Evolutionary conservation across 2,797 vertebrate genomes (phyloP), one percentile per base, ranked within the genome.

Genomic region (Novumbra hubbsi): DNA sequence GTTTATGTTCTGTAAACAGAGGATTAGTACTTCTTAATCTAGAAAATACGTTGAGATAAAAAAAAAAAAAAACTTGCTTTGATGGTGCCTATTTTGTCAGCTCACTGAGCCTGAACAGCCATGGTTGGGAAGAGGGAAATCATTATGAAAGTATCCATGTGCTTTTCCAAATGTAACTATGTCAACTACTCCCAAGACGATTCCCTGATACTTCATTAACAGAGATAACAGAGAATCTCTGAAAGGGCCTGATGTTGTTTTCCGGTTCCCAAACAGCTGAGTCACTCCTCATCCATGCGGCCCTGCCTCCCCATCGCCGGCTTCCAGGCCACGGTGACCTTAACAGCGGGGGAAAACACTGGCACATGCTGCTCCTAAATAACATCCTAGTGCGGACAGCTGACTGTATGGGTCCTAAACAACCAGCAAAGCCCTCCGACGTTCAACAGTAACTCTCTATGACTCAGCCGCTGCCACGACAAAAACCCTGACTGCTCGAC

Each of bases 401-500:
- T 48, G 5, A 45, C 34, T 41, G 38, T 15, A 32, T 32, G 2
- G 28, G 27, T 65, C 3, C 15, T 32, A 32, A 28, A 65, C 63
- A 32, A 19, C 27, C 86, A 80, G 86, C 81, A 84, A 78, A 79
- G 49, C 74, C 64, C 62, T n/a, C n/a, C 21, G 19, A 55, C 2
- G 11, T 60, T 60, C 55, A 60, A 24, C 55, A 24, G 55, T 24
- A 24, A 60, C 80, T 77, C 74, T 74, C 78, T 77, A 78, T 81
- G 77, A 78, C 65, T 76, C 77, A 74, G 76, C 73, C 73, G 81
- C 85, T 27, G 50, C 79, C 86, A 88, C 85, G 88, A 92, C 88
- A 89, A 91, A 92, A 92, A 88, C 41, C 12, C n/a, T n/a, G 41
- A 45, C 81, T 83, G 77, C 89, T 84, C 87, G 83, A 89, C 84